Evolutionary conservation across 2,797 vertebrate species (phyloP).

Genomic region (Allobates femoralis): DNA sequence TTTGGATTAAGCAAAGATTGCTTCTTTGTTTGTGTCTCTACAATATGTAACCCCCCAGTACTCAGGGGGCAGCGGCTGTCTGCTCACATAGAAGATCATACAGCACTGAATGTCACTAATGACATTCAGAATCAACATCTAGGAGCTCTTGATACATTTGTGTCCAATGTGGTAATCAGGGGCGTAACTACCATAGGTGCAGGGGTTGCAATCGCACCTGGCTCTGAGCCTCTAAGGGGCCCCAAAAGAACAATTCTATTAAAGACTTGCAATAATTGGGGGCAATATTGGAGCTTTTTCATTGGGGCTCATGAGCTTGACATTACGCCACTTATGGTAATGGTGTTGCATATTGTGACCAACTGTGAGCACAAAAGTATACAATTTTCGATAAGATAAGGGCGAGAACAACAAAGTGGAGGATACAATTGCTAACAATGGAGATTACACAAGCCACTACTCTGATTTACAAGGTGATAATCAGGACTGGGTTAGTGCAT

Average conservation of each 20-base stretch:
- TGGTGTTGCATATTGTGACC: not conserved
- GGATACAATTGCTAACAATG: not conserved
- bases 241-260: no score
- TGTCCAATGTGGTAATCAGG: not conserved
- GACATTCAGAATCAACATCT: not conserved
- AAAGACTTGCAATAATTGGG: no score
- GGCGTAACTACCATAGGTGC: no score
- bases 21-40: not conserved
- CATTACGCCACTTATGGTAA: not conserved
- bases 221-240: no score
- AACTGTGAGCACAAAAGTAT: not conserved
- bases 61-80: not conserved
- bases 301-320: no score
- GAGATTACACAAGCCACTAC: not conserved
- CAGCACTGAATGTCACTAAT: not conserved
- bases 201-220: no score
- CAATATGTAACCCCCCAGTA: not conserved
- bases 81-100: not conserved
- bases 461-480: not conserved
- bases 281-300: no score
- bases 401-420: not conserved
- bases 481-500: not conserved
- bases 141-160: not conserved
- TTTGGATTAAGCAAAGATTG: not conserved
- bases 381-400: not conserved